Conservation (phyloP, 2,888 invertebrate species). For the Ormyrus pomaceus region DNA sequence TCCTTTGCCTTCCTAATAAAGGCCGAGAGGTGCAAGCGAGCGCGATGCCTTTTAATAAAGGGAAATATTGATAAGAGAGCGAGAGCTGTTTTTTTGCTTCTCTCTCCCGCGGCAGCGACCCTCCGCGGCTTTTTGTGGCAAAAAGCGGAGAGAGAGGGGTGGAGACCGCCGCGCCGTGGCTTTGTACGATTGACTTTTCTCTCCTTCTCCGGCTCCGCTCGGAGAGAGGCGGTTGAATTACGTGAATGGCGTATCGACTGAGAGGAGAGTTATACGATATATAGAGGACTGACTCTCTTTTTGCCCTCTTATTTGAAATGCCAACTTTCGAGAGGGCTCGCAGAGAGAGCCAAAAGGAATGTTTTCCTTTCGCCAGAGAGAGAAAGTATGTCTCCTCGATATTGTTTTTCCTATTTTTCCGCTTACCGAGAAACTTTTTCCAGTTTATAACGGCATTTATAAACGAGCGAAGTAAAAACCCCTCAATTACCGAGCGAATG, state of each 20-base stretch:
- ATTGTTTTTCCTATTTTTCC: too few species aligned
- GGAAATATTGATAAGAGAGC: slow-evolving; percentile 54
- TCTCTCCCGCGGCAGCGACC: neutral
- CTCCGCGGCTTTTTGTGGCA: slow-evolving; percentile 21
- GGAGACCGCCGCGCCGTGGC: neutral
- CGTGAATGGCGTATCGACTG: slow-evolving; percentile 54
- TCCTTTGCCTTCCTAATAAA: slow-evolving; percentile 22
- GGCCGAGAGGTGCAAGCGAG: slow-evolving; percentile 49
- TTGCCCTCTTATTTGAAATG: slow-evolving; percentile 7
- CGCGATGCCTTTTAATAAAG: slow-evolving; percentile 56
- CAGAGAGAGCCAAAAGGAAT: neutral
- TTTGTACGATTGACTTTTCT: slow-evolving; percentile 50
- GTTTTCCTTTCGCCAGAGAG: neutral
- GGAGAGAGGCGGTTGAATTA: slow-evolving; percentile 38
- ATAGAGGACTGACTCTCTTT: slow-evolving; percentile 5
- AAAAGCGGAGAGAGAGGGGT: too few species aligned
- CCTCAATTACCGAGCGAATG: neutral
- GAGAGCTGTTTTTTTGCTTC: slow-evolving; percentile 19
- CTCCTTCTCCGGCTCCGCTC: neutral
- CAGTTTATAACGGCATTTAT: too few species aligned
- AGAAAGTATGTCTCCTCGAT: too few species aligned
- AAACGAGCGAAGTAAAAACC: neutral
- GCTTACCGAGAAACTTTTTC: too few species aligned
- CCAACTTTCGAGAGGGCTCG: slow-evolving; percentile 20
- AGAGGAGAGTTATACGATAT: slow-evolving; percentile 23